Evolutionary conservation across 2,888 invertebrate genomes (phyloP), one percentile per base, ranked within the genome.

Genomic region (Xanthorhoe designata): DNA sequence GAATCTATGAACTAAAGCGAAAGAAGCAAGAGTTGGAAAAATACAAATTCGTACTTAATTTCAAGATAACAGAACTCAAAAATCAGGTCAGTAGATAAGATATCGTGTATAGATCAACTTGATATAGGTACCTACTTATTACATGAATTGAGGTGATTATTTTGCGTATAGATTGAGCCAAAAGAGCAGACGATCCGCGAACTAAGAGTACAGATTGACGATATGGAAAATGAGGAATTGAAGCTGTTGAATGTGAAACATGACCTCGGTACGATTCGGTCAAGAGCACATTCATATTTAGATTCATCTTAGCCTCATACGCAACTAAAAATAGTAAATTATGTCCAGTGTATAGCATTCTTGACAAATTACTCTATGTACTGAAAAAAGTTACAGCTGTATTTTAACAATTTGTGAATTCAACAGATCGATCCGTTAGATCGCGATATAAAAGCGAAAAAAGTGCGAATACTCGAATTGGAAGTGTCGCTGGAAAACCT

Each of bases 21-120:
- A 97, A 96, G 81, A 98, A 97, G 81, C 96, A 96, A 80, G 98
- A 98, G 82, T 87, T 98, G 70, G 98, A 98, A 82, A 98, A 98
- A 85, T 97, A 97, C 85, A 98, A 97, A 83, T 98, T 97, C 85
- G 97, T 98, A 0, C 90, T 98, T 38, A 97, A 97, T 80, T 97
- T 98, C 83, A 98, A 98, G 87, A 98, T 98, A 66, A 96, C 96
- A 35, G 98, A 98, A 79, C 86, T 98, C 19, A 97, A 97, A 84
- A 96, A 96, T 79, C 96, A 96, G 88, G 94, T 92, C 65, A 74
- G 85, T 79, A 64, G 24, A 38, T 66, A 24, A 51, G 58, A 50
- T 65, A 64, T 24, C 17, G 8, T n/a, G 24, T 6, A 19, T 56
- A 38, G 49, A 45, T 59, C n/a, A 49, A 24, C 24, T 13, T 13